Evolutionary conservation across 2,888 invertebrate genomes (phyloP), one percentile per base, ranked within the genome.

Genomic region (Lasioglossum oenotherae): DNA sequence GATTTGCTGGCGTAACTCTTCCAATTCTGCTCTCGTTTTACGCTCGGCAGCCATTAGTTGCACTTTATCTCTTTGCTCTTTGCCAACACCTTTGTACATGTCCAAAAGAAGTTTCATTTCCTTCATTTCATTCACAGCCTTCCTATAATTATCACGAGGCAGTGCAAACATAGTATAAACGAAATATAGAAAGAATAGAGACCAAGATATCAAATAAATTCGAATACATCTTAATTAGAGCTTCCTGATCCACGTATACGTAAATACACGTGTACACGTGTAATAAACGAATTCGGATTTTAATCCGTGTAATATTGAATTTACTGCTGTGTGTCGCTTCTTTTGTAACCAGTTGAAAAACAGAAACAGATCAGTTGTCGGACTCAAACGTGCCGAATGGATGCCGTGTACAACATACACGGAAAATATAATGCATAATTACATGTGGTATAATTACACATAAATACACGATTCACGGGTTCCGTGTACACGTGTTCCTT

Each of bases 61-160:
- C 71, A 98, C 99, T 96, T 99, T 99, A 95, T 99, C 99, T 8
- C 99, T 96, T 94, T 99, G 98, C 93, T 99, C 99, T 95, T 99
- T 99, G 83, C 98, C 98, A 14, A 98, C 98, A n/a, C 98, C 98
- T 96, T 99, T 99, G 96, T 99, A 99, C 98, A 99, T 99, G 95
- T 99, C 99, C 87, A 99, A 96, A 19, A 99, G 95, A 0, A 99
- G 95, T 94, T 99, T 99, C 97, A 99, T 97, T 95, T 99, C 99
- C 92, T 98, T 98, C 95, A 99, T 98, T 94, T 98, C 98, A 94
- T 98, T 98, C 74, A 98, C 96, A 19, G 98, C 98, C 96, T 98
- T 99, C 95, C 98, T 98, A 93, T 72, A 94, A 85, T 84, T 60
- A 64, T n/a, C 31, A 78, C 5, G 19, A 49, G 14, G 27, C 27